Base-by-base conservation (phyloP, 2,888 invertebrate genomes). In the Desoria tigrina region DNA sequence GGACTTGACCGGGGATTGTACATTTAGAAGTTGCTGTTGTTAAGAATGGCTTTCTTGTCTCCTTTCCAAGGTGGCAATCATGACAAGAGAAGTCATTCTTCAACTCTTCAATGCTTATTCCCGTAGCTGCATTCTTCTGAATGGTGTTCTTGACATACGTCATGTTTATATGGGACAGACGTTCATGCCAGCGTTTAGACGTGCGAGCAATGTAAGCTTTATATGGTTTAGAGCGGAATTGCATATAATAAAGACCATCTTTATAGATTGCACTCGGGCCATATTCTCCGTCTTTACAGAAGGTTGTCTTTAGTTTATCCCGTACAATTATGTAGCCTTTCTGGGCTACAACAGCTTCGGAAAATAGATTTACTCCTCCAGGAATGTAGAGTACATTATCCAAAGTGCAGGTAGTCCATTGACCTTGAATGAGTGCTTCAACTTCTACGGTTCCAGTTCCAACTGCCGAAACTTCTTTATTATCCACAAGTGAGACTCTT, bases 131-230 rank as follows among this genome's bases (percentile, higher is more conserved):
- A 1, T 28, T 53, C 45, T 60, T 56, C 26, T 58, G 53, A 0
- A 39, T 59, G 2, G 63, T 61, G 0, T 67, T 45, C 9, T 54
- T 27, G 1, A 72, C 28, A 28, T 65, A 63, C 2, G 51, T 21
- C 11, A 54, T 18, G 50, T 69, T 69, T 4, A 63, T 37, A 37
- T 69, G 68, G 14, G 24, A 4, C 2, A 51, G 21, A 26, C 61
- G 11, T n/a, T 53, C n/a, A 50, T 61, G 61, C 61, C 61, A 61
- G 2, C 32, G 24, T 37, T 18, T 16, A 6, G 42, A 16, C 6
- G 6, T 32, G 4, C 32, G 32, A 7, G 11, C 32, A 4, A 32
- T 32, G 11, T 7, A 4, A 7, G 11, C 4, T 7, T 4, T 11
- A 32, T 32, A 9, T 7, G 28, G 2, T 23, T 26, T 6, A 4